Percentiles rank a stretch among this genome's conserved stretches.
phyloP scores from a whole-genome alignment of 2,797 vertebrate species.

The Botia kubotai region DNA sequence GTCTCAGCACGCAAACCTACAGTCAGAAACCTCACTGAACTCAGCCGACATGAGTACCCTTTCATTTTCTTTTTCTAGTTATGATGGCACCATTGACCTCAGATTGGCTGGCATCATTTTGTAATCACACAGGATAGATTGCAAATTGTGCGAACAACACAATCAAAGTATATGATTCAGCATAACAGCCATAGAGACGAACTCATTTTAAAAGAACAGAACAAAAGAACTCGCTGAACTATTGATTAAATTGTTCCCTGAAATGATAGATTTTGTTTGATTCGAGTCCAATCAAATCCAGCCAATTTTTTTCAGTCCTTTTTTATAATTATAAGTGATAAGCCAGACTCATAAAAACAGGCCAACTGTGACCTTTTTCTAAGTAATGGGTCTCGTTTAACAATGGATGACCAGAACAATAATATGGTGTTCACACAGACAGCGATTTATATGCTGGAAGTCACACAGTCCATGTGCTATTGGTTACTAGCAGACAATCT shows the following conservation, averaged over 20 bases:
- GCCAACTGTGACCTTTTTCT: conserved; percentile 68
- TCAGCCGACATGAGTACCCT: background rate
- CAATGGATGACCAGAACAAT: conserved; percentile 57
- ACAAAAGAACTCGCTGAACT: background rate
- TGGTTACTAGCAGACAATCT: conserved; percentile 4
- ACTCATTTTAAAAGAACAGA: background rate
- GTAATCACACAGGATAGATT: conserved; percentile 4
- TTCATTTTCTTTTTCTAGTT: conserved; percentile 46
- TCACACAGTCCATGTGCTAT: background rate
- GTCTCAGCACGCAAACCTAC: conserved; percentile 69
- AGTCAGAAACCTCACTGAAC: conserved; percentile 63
- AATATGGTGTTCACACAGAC: background rate
- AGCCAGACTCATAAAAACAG: conserved; percentile 59
- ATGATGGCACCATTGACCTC: conserved; percentile 55
- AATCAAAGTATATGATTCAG: background rate
- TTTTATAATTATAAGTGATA: conserved; percentile 66
- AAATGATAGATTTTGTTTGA: conserved; percentile 39
- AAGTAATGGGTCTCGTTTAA: conserved; percentile 68
- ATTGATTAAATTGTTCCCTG: conserved; percentile 12
- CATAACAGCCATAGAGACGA: background rate
- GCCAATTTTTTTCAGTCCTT: conserved; percentile 57
- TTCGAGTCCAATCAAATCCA: conserved; percentile 52
- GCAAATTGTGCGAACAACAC: background rate
- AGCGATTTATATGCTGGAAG: background rate
- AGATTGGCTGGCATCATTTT: conserved; percentile 5